Base-by-base conservation (phyloP, 2,113 vertebrate genomes). In the Perca fluviatilis region DNA sequence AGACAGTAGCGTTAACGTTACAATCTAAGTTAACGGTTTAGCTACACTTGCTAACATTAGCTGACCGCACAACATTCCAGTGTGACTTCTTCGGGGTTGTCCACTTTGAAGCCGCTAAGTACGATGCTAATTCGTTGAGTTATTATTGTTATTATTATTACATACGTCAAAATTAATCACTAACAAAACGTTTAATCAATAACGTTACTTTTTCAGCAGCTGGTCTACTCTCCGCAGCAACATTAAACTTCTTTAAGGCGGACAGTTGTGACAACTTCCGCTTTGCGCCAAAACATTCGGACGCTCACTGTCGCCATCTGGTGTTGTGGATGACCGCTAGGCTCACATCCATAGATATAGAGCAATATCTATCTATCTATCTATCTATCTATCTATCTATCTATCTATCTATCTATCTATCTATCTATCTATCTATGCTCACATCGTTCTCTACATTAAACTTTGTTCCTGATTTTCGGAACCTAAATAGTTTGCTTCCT, bases 181-280 rank as follows among this genome's bases (percentile, higher is more conserved):
- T 5, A 62, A 49, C 2, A 14, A 6, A 4, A 2, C 18, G 0
- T 21, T 49, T 7, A 5, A 23, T 21, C 2, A 16, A 51, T 9
- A 19, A 4, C 8, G 0, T 27, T n/a, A 4, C 1, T 36, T 5
- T 36, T 19, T 8, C 3, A 21, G 36, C 36, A 21, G 40, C 40
- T 43, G 51, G 14, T 21, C 21, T 15, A 27, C 27, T 27, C 27
- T 27, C 27, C 56, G 27, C 30, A 11, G 15, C 30, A 1, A n/a
- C 14, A 8, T 1, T 51, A 5, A 79, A 86, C 68, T 83, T 43
- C 80, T 25, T 46, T 10, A 3, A 36, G 49, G 9, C 10, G n/a
- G 19, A 74, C 69, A 15, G 63, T 74, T 84, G 4, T 47, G 60
- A 85, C 49, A 2, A 50, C 21, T 90, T 94, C 93, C 93, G 87